phyloP scores from a whole-genome alignment of 1,140 invertebrate species.

The Drosophila tropicalis region DNA sequence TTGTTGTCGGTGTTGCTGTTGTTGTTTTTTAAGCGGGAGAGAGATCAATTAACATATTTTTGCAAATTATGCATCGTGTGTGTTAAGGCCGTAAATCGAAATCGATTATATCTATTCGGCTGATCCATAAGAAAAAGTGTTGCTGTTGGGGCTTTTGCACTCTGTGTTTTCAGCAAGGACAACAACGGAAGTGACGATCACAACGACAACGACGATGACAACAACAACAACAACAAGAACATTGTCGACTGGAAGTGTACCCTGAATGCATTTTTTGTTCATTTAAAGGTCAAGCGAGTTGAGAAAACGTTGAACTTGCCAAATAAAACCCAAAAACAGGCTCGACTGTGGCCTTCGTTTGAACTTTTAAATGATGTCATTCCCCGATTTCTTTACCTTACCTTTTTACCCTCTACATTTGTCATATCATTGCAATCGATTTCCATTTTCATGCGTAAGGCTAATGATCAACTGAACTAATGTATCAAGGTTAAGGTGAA shows the following conservation, averaged over 20 bases:
- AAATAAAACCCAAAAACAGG: constrained; percentile 32
- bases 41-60: constrained; percentile 67
- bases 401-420: background rate
- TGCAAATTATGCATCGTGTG: constrained; percentile 59
- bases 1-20: no score
- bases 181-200: constrained; percentile 54
- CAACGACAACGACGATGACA: constrained; percentile 31
- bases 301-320: constrained; percentile 65
- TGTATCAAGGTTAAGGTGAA: constrained; percentile 45
- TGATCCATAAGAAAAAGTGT: constrained; percentile 32
- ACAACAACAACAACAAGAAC: constrained; percentile 26
- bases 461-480: constrained; percentile 48
- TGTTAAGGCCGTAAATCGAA: constrained; percentile 54
- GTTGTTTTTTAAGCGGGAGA: constrained; percentile 18
- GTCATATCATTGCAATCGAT: constrained; percentile 15
- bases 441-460: constrained; percentile 31
- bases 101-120: constrained; percentile 26
- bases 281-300: constrained; percentile 69
- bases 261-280: constrained; percentile 39
- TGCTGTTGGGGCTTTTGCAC: constrained; percentile 58
- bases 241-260: constrained; percentile 10
- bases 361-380: constrained; percentile 75
- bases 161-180: constrained; percentile 61
- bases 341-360: constrained; percentile 20
- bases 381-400: constrained; percentile 1